Evolutionary conservation across 2,797 vertebrate species (phyloP), one percentile per base, ranked within the genome.

Genomic region (Todus mexicanus): DNA sequence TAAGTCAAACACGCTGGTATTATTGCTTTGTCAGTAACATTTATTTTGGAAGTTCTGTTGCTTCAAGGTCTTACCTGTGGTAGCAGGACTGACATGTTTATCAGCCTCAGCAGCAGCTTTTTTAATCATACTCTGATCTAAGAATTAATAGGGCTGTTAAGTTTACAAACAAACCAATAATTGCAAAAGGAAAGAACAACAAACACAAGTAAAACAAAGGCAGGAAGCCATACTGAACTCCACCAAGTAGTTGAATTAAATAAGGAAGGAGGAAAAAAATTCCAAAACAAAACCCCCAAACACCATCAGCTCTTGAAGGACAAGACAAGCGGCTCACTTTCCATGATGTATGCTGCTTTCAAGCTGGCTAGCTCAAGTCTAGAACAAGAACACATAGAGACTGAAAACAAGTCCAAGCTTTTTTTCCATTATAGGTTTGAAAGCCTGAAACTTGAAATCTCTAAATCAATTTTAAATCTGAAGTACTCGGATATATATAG

Each of bases 71-170:
- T 98, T 98, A 98, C 98, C 98, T 98, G 98, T 93, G 95, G 97
- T 96, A 92, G 96, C 95, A 97, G 97, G 88, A 97, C 93, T 97
- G 97, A 93, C 83, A 90, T 91, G 83, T 94, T 96, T 96, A 94
- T 79, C 90, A 96, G 96, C 93, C 95, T 98, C 97, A 97, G 97
- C 97, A 97, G 96, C 97, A 96, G 97, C 95, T 93, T 98, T 98
- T 98, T 97, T 98, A 98, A 97, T 97, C 95, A 97, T 87, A 97
- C 90, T 94, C 84, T 97, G 96, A 96, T 98, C 98, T 98, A 97
- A 31, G 93, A 72, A 91, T 95, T 96, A 95, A 96, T 76, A 93
- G 54, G 84, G 63, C 77, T 94, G 77, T 89, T 93, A 94, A 94
- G 54, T 92, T 83, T 90, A 95, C 75, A 88, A 95, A 92, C 84